These are phyloP conservation scores for Chironomus tepperi DNA, from an alignment of 1,140 invertebrate genomes.

Conservation along the genomic window DNA sequence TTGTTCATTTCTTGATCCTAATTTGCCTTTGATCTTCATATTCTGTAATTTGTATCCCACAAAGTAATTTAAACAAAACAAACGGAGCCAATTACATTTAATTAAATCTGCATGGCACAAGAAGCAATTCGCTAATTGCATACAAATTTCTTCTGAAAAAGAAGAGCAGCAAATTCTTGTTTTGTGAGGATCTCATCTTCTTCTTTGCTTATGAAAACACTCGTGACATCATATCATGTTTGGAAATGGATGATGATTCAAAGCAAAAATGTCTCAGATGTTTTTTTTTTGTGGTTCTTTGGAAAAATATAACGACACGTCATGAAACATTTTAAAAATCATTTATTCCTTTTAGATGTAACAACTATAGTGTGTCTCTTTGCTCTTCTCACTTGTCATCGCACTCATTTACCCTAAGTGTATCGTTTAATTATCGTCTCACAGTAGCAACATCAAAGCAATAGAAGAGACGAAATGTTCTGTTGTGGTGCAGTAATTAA, in stretches of 20 bases:
- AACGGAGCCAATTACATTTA: neutral
- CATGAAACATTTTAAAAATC: conserved; percentile 11
- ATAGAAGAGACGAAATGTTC: neutral
- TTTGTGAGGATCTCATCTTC: no score
- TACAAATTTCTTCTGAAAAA: neutral
- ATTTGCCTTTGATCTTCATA: neutral
- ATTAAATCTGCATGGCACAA: neutral
- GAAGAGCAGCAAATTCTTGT: no score
- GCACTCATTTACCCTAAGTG: neutral
- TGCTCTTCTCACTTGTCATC: neutral
- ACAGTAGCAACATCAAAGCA: neutral
- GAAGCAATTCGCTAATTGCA: neutral
- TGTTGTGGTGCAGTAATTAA: neutral
- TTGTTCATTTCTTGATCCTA: neutral
- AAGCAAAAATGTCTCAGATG: no score
- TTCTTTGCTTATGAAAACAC: no score
- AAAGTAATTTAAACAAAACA: neutral
- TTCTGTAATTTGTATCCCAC: neutral
- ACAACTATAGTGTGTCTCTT: neutral
- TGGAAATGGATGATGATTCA: no score
- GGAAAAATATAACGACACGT: no score
- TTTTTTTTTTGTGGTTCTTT: no score
- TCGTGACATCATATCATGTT: no score
- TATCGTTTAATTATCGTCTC: conserved; percentile 18
- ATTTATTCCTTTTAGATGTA: neutral